Conservation (phyloP, 2,888 invertebrate species). For the Aelia acuminata region DNA sequence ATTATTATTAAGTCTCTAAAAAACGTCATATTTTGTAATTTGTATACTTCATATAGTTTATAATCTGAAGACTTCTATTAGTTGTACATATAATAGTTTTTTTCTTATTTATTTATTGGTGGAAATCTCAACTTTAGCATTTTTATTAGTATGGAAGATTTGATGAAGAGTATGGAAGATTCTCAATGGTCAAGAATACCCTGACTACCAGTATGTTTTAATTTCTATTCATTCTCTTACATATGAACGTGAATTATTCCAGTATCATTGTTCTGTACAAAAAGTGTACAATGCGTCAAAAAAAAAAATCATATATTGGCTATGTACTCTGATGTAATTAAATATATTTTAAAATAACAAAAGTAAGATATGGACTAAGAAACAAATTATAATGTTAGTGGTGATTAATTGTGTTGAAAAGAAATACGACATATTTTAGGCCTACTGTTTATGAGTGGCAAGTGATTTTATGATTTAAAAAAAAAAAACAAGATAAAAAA, state of each 20-base stretch:
- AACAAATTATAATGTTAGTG: constrained; percentile 24
- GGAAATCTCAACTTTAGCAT: not conserved
- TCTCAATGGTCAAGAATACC: not conserved
- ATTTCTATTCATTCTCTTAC: not conserved
- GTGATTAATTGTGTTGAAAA: not conserved
- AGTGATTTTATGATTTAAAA: constrained; percentile 3
- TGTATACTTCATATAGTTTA: constrained; percentile 41
- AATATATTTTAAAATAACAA: not conserved
- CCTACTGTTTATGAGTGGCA: not conserved
- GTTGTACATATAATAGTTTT: not conserved
- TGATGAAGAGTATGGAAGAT: not conserved
- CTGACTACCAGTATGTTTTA: not conserved
- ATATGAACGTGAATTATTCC: not conserved
- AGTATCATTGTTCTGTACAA: not conserved
- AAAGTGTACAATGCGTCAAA: not conserved
- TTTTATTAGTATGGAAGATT: not conserved
- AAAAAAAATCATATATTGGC: not conserved
- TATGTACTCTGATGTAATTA: not conserved
- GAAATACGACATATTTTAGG: constrained; percentile 37
- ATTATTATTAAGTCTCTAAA: constrained; percentile 4
- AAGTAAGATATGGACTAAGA: constrained; percentile 6
- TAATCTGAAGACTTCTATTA: constrained; percentile 18
- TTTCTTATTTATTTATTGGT: constrained; percentile 20
- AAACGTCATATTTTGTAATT: constrained; percentile 48
- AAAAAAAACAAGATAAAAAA: not conserved